Evolutionary conservation across 1,140 invertebrate species (phyloP), one percentile per base, ranked within the genome.

Genomic region (Nebria ingens): DNA sequence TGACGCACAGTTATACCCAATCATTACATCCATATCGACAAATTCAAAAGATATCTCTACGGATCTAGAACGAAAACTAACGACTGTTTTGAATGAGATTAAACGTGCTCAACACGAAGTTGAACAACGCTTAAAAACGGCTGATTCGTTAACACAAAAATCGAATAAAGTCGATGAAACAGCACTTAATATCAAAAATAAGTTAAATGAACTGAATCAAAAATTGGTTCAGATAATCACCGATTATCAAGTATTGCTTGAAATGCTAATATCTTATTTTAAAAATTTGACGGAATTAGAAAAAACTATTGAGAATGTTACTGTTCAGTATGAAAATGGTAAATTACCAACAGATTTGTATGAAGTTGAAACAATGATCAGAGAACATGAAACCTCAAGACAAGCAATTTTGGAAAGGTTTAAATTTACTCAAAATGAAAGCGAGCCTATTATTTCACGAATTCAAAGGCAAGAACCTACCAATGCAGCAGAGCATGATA

Each of bases 1-100:
- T 61, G 81, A 86, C 63, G 77, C 79, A 52, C 81, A 86, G 58
- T 71, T 91, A 55, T 91, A 89, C 76, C 88, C 88, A 13, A 76
- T 89, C 17, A 80, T 91, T 55, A 83, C 78, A 40, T 79, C 79
- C 22, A 74, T 80, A 54, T 77, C 82, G 1, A 74, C 75, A 29
- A 78, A 78, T 57, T 73, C 81, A 21, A 72, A 74, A 52, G 76
- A 77, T 42, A 76, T 84, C 61, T 68, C 78, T 6, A 63, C 73
- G 52, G 75, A 81, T 64, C 71, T 91, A 23, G 75, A 84, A 61
- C 70, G 73, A 45, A 82, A 85, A 66, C 70, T 82, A 40, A 66
- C 73, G 19, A 71, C 74, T 15, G 79, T 86, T 60, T 61, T 79
- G 53, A 78, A 81, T 9, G 77, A 82, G 62, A 72, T 84, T 21